phyloP scores from a whole-genome alignment of 2,797 vertebrate genomes.

The Mus caroli region DNA sequence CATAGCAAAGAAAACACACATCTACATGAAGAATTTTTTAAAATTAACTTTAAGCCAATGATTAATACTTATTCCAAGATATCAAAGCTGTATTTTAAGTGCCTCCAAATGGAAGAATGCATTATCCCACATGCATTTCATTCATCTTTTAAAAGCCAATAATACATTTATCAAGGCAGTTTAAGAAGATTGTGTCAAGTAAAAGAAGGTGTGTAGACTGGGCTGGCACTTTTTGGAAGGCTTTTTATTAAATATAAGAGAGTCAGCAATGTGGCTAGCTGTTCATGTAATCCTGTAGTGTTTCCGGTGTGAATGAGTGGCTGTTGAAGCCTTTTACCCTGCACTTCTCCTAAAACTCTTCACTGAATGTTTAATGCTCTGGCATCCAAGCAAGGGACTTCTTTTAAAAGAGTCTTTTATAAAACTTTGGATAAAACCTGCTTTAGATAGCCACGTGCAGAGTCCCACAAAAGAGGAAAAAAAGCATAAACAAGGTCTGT shows the following conservation, averaged over 20 bases:
- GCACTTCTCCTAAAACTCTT: slow-evolving; percentile 68
- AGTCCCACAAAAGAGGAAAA: slow-evolving; percentile 54
- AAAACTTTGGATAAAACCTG: slow-evolving; percentile 68
- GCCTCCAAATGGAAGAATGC: slow-evolving; percentile 6
- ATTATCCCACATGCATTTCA: slow-evolving; percentile 38
- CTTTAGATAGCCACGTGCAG: slow-evolving; percentile 28
- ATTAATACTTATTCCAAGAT: background rate
- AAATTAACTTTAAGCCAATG: slow-evolving; percentile 32
- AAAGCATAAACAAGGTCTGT: slow-evolving; percentile 62
- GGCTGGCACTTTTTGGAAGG: slow-evolving; percentile 64
- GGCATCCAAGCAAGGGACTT: slow-evolving; percentile 59
- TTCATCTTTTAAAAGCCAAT: slow-evolving; percentile 63
- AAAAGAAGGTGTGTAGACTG: slow-evolving; percentile 58
- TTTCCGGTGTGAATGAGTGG: slow-evolving; percentile 70
- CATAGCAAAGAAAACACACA: background rate
- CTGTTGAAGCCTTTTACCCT: slow-evolving; percentile 73
- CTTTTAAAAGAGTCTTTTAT: slow-evolving; percentile 78
- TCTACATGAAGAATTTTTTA: background rate
- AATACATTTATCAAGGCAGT: slow-evolving; percentile 29
- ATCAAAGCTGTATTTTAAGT: slow-evolving; percentile 46
- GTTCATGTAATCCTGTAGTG: slow-evolving; percentile 71
- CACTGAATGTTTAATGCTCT: slow-evolving; percentile 77
- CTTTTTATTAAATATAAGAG: slow-evolving; percentile 72
- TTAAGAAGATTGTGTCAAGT: slow-evolving; percentile 45
- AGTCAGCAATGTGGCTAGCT: slow-evolving; percentile 65